Percentiles rank a stretch among this genome's conserved stretches.
These are phyloP conservation scores for Anser cygnoides DNA, from an alignment of 2,113 vertebrate genomes.

Conservation along the genomic window DNA sequence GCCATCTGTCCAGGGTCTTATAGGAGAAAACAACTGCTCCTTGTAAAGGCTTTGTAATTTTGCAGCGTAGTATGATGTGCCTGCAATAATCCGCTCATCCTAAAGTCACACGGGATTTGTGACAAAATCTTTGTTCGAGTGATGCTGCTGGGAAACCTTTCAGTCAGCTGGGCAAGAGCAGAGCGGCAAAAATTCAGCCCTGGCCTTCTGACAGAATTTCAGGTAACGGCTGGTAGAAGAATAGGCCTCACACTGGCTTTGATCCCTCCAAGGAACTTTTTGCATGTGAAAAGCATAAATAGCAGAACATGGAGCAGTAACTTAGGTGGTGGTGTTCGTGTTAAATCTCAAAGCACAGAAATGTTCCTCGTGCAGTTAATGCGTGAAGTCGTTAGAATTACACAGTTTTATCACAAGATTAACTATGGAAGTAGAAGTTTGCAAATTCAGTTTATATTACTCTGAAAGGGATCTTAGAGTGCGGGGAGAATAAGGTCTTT, in stretches of 20 bases:
- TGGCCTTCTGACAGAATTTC: not conserved
- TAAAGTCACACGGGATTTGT: conserved; percentile 18
- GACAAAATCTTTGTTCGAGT: conserved; percentile 19
- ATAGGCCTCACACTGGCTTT: not conserved
- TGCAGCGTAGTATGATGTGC: not conserved
- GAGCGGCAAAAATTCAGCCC: not conserved
- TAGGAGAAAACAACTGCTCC: not conserved
- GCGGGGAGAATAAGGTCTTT: not conserved
- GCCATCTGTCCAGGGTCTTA: conserved; percentile 44
- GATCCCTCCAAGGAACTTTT: not conserved
- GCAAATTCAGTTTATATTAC: not conserved
- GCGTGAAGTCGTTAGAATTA: not conserved
- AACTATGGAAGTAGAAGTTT: not conserved
- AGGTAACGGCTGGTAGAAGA: not conserved
- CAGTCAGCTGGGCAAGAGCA: not conserved
- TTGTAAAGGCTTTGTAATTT: conserved; percentile 12
- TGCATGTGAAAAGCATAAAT: not conserved
- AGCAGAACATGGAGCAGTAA: not conserved
- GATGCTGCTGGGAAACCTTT: not conserved
- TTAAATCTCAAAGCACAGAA: not conserved
- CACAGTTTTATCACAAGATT: not conserved
- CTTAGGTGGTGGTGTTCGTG: not conserved
- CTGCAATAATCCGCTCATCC: not conserved
- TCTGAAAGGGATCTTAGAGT: not conserved
- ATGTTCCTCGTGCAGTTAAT: not conserved